These are phyloP conservation scores for Arctopsyche grandis DNA, from an alignment of 1,140 invertebrate genomes.

Conservation along the genomic window DNA sequence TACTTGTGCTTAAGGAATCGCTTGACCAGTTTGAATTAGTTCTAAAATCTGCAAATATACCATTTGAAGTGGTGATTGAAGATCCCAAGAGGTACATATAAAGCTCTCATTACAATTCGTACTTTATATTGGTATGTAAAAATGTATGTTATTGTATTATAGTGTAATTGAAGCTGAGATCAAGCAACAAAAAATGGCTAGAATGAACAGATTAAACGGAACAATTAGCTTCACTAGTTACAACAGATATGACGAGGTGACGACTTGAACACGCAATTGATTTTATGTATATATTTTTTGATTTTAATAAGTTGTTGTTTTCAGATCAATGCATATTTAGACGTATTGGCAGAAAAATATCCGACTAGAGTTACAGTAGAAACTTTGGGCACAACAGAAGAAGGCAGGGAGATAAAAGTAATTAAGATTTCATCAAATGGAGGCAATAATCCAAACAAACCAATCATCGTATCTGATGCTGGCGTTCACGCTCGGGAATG, in stretches of 20 bases:
- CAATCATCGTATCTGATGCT: conserved; percentile 57
- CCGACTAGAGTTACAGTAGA: conserved; percentile 62
- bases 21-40: conserved; percentile 36
- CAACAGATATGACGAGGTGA: conserved; percentile 43
- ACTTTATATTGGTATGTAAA: background rate
- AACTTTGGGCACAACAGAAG: conserved; percentile 66
- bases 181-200: conserved; percentile 23
- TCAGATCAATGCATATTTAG: conserved; percentile 60
- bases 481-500: conserved; percentile 71
- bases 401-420: conserved; percentile 66
- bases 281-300: conserved; percentile 57
- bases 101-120: background rate
- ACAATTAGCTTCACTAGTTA: conserved; percentile 48
- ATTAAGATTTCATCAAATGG: conserved; percentile 65
- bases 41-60: conserved; percentile 17
- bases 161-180: conserved; percentile 23
- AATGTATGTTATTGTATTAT: background rate
- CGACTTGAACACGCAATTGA: too few species aligned
- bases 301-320: too few species aligned
- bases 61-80: conserved; percentile 35
- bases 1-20: conserved; percentile 22
- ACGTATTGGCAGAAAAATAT: conserved; percentile 62
- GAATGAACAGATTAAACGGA: background rate
- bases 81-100: conserved; percentile 37
- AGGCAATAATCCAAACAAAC: conserved; percentile 55